Percentiles rank a stretch among this genome's conserved stretches.
phyloP scores from a whole-genome alignment of 2,797 vertebrate genomes.

The Sciaenops ocellatus region DNA sequence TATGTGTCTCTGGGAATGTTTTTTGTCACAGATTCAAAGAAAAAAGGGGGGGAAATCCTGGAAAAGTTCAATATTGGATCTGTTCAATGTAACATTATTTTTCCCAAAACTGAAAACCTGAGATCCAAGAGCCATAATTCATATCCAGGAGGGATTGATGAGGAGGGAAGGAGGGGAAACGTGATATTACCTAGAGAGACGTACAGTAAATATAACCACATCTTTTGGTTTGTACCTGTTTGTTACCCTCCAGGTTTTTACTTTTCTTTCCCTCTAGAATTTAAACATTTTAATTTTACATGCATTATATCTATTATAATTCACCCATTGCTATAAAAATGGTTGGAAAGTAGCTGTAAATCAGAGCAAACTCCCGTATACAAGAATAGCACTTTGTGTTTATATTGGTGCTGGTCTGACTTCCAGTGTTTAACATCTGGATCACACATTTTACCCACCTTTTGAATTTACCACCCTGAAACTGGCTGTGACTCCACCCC shows the following conservation, averaged over 20 bases:
- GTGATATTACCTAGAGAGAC: neutral
- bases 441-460: conserved; percentile 55
- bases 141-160: neutral
- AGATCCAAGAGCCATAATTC: conserved; percentile 17
- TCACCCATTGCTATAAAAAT: neutral
- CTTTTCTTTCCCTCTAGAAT: neutral
- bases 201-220: neutral
- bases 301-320: neutral
- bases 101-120: conserved; percentile 5
- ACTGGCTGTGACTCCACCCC: conserved; percentile 19
- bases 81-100: neutral
- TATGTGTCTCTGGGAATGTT: conserved; percentile 6
- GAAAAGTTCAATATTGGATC: neutral
- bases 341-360: neutral
- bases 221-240: conserved; percentile 9
- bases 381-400: conserved; percentile 26
- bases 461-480: conserved; percentile 43
- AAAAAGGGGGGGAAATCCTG: neutral
- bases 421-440: conserved; percentile 49
- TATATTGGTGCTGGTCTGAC: neutral
- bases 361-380: neutral
- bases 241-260: neutral
- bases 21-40: conserved; percentile 13
- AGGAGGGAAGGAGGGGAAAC: too few relatives aligned
- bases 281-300: neutral